Base-by-base conservation (phyloP, 2,113 vertebrate genomes). In the Cryptotis parvus region DNA sequence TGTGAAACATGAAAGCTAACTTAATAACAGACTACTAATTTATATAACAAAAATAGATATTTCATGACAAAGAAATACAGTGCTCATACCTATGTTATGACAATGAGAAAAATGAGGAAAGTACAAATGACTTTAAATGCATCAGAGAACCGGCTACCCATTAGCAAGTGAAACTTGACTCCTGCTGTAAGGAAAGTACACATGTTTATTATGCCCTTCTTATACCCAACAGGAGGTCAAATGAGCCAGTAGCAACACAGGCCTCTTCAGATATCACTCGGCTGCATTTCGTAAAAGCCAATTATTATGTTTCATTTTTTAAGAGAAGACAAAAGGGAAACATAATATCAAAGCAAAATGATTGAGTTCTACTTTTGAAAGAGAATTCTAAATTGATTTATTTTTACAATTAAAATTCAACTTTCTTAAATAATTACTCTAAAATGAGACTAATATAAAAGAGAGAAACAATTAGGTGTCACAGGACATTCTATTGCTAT, bases 11-110 rank as follows among this genome's bases (percentile, higher is more conserved):
- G 65, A 45, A 82, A 86, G 45, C 82, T 95, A 70, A 79, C 82
- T 72, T 94, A 92, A 93, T 55, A 90, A 91, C 43, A 89, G 75
- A 69, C 65, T 90, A 94, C 85, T 89, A 87, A 92, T 94, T 11
- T 41, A 80, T 92, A 79, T 91, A 49, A 93, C 76, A 93, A 91
- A 90, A 79, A 43, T 79, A 79, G 49, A 72, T 94, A 92, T 93
- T 61, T 93, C 75, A 69, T 49, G 84, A 77, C 69, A 85, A 79
- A 90, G 41, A 94, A 84, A 84, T 58, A 29, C 76, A 78, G 39
- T 82, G 69, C 91, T 92, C 65, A 92, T 83, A 85, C 75, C 41
- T 89, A 79, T 77, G 90, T 85, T 61, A 70, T 18, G 33, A 66
- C 45, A 22, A 16, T 69, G 35, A 90, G 43, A 85, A 93, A 65